Evolutionary conservation across 2,113 vertebrate species (phyloP), one percentile per base, ranked within the genome.

Genomic region (Cairina moschata): DNA sequence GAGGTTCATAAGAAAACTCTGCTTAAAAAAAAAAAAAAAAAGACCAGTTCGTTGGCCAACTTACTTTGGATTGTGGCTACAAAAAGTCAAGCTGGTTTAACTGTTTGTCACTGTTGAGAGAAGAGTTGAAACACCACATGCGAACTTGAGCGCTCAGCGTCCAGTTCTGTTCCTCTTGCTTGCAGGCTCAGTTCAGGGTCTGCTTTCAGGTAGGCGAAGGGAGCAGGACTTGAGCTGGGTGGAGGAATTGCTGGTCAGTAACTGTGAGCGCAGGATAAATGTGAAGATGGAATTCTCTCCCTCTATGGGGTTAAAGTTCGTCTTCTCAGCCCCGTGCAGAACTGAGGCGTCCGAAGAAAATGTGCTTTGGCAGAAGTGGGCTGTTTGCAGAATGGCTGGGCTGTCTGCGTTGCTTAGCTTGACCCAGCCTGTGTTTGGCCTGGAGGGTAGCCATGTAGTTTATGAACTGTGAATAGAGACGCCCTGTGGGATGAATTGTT

Each of bases 391-490:
- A 87, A 85, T 86, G 80, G 91, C 72, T 88, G 75, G 56, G 68
- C 76, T 93, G 91, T 96, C 94, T 95, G 40, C 26, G 55, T 76
- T 94, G 86, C 95, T 96, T 92, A 87, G 92, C 28, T 93, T 96
- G 88, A 95, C 91, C 86, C 83, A 95, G 93, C 92, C 86, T 96
- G 86, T 97, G 92, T 97, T 97, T 96, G 86, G 91, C 77, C 92
- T 97, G 96, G 96, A 97, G 88, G 50, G 44, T 38, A 84, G 95
- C 93, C 93, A 89, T 23, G 58, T 40, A 89, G 77, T 67, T 96
- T 96, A 82, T 94, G 88, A 97, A 59, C 80, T 92, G 90, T 91
- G 92, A 93, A 87, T 72, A 95, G 91, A 95, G 95, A 92, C 77
- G 88, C 69, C 83, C 83, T 73, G 44, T 95, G 81, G 90, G 75